Percentiles rank a stretch among this genome's conserved stretches.
Evolutionary conservation across 37 sponge, comb jelly and placozoan species (phyloP).

Genomic region (Cliona cf. orientalis): DNA sequence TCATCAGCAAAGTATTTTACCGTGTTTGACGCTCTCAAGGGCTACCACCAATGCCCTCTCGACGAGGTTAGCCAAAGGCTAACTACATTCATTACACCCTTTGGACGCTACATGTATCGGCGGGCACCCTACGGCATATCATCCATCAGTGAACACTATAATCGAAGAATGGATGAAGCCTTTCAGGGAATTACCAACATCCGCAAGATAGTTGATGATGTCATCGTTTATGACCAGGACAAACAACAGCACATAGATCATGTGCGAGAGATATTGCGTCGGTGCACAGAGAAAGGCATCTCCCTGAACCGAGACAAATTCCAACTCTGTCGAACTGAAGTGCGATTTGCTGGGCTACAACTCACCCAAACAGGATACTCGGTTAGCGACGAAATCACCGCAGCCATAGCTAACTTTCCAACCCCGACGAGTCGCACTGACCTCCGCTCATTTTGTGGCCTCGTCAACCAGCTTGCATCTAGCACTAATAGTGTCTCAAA

Average conservation of each 20-base stretch:
- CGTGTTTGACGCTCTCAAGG: constrained; percentile 41
- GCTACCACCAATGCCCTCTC: constrained; percentile 58
- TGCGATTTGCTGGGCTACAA: constrained; percentile 31
- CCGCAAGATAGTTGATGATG: constrained; percentile 30
- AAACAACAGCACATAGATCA: constrained; percentile 22
- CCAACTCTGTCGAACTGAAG: constrained; percentile 4
- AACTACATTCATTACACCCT: constrained; percentile 64
- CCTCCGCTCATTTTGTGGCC: constrained; percentile 47
- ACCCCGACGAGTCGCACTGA: constrained; percentile 45
- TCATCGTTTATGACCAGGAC: constrained; percentile 34
- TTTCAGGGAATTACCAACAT: constrained; percentile 19
- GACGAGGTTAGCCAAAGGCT: constrained; percentile 52
- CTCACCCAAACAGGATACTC: constrained; percentile 13
- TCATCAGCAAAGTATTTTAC: constrained; percentile 43
- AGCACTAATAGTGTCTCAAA: constrained; percentile 1
- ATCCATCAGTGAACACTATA: constrained; percentile 59
- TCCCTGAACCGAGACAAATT: constrained; percentile 48
- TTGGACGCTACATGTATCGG: constrained; percentile 43
- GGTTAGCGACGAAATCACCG: constrained; percentile 23
- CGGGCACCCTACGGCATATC: constrained; percentile 52
- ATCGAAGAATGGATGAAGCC: constrained; percentile 53
- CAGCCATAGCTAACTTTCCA: constrained; percentile 42
- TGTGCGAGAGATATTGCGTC: constrained; percentile 29
- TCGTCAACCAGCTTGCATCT: constrained; percentile 46
- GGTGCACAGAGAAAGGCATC: constrained; percentile 32